Evolutionary conservation across 2,113 vertebrate species (phyloP).

Genomic region (Meriones unguiculatus): DNA sequence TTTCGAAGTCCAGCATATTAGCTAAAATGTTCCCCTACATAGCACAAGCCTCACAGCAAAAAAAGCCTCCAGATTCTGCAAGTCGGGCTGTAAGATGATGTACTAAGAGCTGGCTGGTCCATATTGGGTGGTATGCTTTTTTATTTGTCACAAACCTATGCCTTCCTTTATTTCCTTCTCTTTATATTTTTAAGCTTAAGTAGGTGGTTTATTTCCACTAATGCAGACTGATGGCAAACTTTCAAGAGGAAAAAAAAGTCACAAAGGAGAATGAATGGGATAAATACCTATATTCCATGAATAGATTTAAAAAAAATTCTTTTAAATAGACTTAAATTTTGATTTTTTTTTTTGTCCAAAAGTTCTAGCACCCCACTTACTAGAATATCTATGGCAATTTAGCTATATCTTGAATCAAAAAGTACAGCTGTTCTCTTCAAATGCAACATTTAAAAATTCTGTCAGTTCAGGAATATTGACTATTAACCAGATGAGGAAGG

Average conservation of each 20-base stretch:
- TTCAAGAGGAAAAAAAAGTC: neutral
- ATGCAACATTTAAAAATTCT: constrained; percentile 43
- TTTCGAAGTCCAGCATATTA: constrained; percentile 53
- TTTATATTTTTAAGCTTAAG: constrained; percentile 1
- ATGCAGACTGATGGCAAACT: neutral
- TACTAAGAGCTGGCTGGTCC: neutral
- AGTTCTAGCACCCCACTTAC: neutral
- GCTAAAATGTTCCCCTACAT: neutral
- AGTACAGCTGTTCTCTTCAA: constrained; percentile 45
- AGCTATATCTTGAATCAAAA: constrained; percentile 48
- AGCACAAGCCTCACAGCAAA: neutral
- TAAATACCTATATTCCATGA: neutral
- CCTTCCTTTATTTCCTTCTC: neutral
- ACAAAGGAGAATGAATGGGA: neutral
- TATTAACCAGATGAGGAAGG: neutral
- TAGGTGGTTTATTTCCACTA: neutral
- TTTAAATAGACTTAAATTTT: neutral
- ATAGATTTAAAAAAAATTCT: neutral
- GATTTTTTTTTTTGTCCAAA: neutral
- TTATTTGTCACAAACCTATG: neutral
- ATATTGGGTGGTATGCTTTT: neutral
- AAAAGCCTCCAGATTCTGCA: neutral
- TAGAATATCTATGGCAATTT: neutral
- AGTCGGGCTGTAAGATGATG: neutral
- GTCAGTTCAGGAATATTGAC: constrained; percentile 40